A percentile compares a stretch with the other conserved stretches of the same genome.
These are phyloP conservation scores for Arrhopalites spinosus DNA, from an alignment of 2,888 invertebrate species.

Conservation along the genomic window DNA sequence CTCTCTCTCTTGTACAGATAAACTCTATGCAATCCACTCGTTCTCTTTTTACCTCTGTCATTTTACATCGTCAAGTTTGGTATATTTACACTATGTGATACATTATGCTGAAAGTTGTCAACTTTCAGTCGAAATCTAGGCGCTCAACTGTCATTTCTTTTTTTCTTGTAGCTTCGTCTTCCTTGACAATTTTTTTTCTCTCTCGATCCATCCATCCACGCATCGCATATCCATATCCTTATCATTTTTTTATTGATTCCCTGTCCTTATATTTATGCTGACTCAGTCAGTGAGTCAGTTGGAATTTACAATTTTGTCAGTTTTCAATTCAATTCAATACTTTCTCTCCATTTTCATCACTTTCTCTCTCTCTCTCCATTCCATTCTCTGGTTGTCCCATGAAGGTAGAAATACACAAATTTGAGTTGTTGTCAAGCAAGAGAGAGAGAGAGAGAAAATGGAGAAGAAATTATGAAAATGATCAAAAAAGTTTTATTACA, in stretches of 20 bases:
- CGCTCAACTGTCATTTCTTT: background rate
- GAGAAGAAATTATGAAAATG: too few relatives aligned
- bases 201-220: background rate
- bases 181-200: background rate
- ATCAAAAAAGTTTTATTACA: too few relatives aligned
- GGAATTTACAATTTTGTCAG: background rate
- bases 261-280: background rate
- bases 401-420: background rate
- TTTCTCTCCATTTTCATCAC: background rate
- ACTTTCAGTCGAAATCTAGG: background rate
- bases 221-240: background rate
- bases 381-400: too few relatives aligned
- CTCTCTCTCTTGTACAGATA: background rate
- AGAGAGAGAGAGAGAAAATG: background rate
- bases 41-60: background rate
- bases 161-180: background rate
- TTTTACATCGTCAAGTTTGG: background rate
- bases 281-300: constrained; percentile 4
- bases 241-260: too few relatives aligned
- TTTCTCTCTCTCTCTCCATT: too few relatives aligned
- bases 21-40: too few relatives aligned
- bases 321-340: background rate
- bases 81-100: background rate
- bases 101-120: constrained; percentile 13
- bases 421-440: background rate